Evolutionary conservation across 2,113 vertebrate species (phyloP).

Genomic region (Alexandromys fortis): DNA sequence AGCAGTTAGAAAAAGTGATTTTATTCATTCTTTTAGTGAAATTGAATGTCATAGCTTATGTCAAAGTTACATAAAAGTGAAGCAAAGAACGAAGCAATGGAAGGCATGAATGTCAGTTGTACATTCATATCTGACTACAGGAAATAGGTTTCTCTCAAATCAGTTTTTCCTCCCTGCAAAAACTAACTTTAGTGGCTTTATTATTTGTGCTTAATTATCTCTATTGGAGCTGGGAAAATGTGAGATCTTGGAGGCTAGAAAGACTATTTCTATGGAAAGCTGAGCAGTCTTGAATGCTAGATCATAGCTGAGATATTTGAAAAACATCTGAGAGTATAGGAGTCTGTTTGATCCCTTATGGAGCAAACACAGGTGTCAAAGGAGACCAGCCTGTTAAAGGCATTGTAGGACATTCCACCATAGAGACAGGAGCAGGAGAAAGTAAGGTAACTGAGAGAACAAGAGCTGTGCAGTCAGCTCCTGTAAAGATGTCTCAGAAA

Average conservation of each 20-base stretch:
- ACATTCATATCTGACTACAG: no score
- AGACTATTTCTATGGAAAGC: no score
- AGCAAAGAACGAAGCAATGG: no score
- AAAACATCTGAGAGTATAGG: not conserved
- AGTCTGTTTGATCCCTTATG: not conserved
- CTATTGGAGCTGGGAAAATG: not conserved
- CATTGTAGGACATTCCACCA: not conserved
- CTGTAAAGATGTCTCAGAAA: not conserved
- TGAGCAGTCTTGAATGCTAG: fast-evolving
- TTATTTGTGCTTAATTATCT: not conserved
- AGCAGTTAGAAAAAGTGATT: not conserved
- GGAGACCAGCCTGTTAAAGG: not conserved
- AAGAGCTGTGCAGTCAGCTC: not conserved
- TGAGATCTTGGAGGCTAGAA: not conserved
- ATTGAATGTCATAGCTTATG: no score
- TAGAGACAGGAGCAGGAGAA: not conserved
- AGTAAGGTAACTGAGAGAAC: not conserved
- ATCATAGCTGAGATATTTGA: not conserved
- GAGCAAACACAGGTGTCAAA: not conserved
- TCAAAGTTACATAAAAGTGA: no score
- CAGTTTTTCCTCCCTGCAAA: not conserved
- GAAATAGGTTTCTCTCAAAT: no score
- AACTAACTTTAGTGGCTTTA: not conserved
- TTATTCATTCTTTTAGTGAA: no score
- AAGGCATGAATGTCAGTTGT: no score